These are phyloP conservation scores for Spodoptera picta DNA, from an alignment of 2,888 invertebrate genomes.

Conservation along the genomic window DNA sequence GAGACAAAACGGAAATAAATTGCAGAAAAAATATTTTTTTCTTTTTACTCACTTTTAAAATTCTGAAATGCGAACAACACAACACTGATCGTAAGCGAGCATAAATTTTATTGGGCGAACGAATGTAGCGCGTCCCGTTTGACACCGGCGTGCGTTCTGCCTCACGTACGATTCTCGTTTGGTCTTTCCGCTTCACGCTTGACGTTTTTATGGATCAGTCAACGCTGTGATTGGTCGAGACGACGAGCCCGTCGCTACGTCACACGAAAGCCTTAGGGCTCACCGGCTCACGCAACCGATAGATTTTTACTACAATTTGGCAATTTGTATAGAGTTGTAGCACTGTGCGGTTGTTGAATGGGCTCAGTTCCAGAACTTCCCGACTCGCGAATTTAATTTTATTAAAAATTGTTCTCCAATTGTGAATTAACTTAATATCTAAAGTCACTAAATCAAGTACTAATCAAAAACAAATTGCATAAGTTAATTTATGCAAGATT, in stretches of 20 bases:
- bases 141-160: slow-evolving; percentile 71
- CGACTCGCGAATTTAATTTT: no score
- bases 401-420: no score
- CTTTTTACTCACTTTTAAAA: slow-evolving; percentile 74
- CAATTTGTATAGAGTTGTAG: slow-evolving; percentile 28
- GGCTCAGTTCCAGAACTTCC: slow-evolving; percentile 3
- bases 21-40: slow-evolving; percentile 44
- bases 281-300: slow-evolving; percentile 53
- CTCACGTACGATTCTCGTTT: slow-evolving; percentile 73
- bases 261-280: slow-evolving; percentile 75
- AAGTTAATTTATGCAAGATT: no score
- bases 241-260: slow-evolving; percentile 80
- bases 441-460: no score
- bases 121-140: slow-evolving; percentile 51
- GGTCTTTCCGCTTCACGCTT: slow-evolving; percentile 66
- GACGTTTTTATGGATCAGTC: slow-evolving; percentile 77
- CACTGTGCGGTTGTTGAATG: slow-evolving; percentile 10
- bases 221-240: slow-evolving; percentile 70
- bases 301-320: slow-evolving; percentile 58
- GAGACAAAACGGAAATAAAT: slow-evolving; percentile 27
- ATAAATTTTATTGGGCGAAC: slow-evolving; percentile 49
- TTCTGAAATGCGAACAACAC: slow-evolving; percentile 53
- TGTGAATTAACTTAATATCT: no score
- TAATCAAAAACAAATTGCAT: no score
- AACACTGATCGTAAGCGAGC: slow-evolving; percentile 50